These are phyloP conservation scores for Poeciliopsis infans DNA, from an alignment of 2,797 vertebrate genomes.

Conservation along the genomic window DNA sequence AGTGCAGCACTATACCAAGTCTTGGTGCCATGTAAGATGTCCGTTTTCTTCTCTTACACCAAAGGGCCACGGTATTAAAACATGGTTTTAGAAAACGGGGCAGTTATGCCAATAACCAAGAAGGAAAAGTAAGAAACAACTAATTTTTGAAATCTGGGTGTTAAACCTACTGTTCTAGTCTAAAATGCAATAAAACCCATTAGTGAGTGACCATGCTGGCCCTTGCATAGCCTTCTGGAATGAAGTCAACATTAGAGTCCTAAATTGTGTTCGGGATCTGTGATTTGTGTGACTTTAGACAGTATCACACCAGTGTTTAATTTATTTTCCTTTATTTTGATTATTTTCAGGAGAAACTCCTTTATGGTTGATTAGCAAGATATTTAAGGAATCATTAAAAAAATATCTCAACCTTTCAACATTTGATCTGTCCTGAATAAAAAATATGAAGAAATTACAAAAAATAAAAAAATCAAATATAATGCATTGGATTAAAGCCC, in stretches of 20 bases:
- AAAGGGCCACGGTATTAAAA: not conserved
- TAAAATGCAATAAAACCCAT: not conserved
- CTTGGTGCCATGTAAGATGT: conserved; percentile 7
- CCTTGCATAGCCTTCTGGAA: not conserved
- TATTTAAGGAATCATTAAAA: not conserved
- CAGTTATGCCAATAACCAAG: not conserved
- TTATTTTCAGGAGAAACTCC: not conserved
- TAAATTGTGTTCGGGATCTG: not conserved
- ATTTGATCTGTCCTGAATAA: too few species aligned
- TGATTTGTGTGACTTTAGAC: not conserved
- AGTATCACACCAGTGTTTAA: not conserved
- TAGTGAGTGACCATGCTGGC: not conserved
- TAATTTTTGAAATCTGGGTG: not conserved
- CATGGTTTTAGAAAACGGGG: not conserved
- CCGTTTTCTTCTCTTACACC: not conserved
- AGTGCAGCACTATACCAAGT: conserved; percentile 7
- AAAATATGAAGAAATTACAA: not conserved
- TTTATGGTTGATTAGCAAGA: not conserved
- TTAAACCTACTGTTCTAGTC: not conserved
- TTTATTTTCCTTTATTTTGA: not conserved
- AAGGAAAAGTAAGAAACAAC: not conserved
- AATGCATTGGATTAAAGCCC: not conserved
- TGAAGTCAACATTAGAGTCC: not conserved
- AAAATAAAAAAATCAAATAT: not conserved
- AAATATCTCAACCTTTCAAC: not conserved